phyloP scores from a whole-genome alignment of 2,113 vertebrate species.

The Alethe castanea region DNA sequence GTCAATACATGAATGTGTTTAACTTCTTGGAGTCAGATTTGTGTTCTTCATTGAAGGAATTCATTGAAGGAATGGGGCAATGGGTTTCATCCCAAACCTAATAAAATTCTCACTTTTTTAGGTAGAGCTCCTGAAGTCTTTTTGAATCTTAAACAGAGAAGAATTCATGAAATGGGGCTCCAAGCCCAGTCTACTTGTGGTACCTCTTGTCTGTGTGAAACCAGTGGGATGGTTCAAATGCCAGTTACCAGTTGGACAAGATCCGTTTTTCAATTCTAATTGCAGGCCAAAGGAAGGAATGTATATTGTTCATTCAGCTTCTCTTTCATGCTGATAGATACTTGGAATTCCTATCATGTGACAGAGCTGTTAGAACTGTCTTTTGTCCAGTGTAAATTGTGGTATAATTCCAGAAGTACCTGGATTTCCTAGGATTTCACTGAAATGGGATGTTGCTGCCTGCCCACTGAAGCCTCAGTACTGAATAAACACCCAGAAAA shows the following conservation, averaged over 20 bases:
- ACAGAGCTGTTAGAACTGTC: slow-evolving; percentile 28
- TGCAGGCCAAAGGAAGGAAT: background rate
- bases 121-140: background rate
- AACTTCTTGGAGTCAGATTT: background rate
- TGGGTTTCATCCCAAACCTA: background rate
- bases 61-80: background rate
- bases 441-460: background rate
- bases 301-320: background rate
- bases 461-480: background rate
- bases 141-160: background rate
- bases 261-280: background rate
- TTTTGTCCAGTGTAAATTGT: background rate
- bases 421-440: background rate
- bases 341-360: slow-evolving; percentile 18
- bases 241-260: background rate
- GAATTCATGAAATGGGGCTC: background rate
- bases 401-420: slow-evolving; percentile 21
- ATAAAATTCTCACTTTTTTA: background rate
- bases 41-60: accelerated
- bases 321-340: slow-evolving; percentile 24
- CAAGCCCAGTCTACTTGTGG: background rate
- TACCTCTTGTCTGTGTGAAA: background rate
- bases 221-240: background rate
- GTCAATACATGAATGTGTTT: background rate
- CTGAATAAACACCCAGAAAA: slow-evolving; percentile 44